Base-by-base conservation (phyloP, 2,797 vertebrate genomes). In the Takifugu rubripes region DNA sequence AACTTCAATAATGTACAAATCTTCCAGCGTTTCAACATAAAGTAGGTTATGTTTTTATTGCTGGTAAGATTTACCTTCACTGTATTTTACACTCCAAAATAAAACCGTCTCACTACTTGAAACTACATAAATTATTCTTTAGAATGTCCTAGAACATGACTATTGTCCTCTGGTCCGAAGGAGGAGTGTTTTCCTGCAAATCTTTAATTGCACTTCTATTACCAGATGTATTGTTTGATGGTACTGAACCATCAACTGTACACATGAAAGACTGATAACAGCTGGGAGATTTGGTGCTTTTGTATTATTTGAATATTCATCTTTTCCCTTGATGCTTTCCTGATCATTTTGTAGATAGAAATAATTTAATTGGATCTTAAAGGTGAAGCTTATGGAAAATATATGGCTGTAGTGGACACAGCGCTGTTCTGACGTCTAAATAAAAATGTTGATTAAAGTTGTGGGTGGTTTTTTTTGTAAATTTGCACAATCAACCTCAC, bases 1-100 rank as follows among this genome's bases (percentile, higher is more conserved):
- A 72, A 14, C 54, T 64, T 29, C 25, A 55, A 59, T 57, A 29
- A 6, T 31, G 27, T 61, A n/a, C 61, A 51, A 70, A 63, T 57
- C 49, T 15, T 33, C 25, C 42, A 24, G 60, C 17, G 31, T 57
- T 48, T 53, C 50, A 25, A 62, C 72, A 40, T 44, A 45, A 45
- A 16, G 11, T 10, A 25, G 58, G 78, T 72, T 62, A 69, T 71
- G 64, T 78, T 80, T 75, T 68, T 74, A 72, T 72, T 68, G n/a
- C 46, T 67, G 36, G 24, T 33, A 24, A 7, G 11, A 11, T 66
- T 53, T 59, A 54, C 42, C 36, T 67, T 54, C 15, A 53, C 48
- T 52, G 11, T 67, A 27, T 63, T 57, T 25, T 52, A 48, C 33
- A 56, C 61, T 49, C 33, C 5, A 52, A 8, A 45, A 65, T 63